phyloP scores from a whole-genome alignment of 1,140 invertebrate genomes.

The Trachymyrmex septentrionalis region DNA sequence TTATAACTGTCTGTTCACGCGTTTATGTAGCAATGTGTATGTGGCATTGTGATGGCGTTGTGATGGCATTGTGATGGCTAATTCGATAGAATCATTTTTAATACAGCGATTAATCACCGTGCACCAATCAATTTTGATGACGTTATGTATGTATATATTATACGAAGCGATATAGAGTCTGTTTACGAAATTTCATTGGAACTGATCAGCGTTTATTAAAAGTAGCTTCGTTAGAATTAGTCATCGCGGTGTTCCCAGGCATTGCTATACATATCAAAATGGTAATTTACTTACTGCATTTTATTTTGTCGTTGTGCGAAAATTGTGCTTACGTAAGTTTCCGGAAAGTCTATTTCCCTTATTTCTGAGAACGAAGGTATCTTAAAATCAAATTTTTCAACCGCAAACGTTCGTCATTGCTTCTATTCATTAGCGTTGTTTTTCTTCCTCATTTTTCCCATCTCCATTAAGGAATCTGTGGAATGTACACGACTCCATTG shows the following conservation, averaged over 20 bases:
- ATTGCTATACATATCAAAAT: not conserved
- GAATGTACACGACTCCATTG: conserved; percentile 8
- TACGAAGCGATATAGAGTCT: not conserved
- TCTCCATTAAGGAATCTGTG: conserved; percentile 37
- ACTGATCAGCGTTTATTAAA: not conserved
- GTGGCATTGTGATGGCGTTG: no score
- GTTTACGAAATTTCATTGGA: conserved; percentile 34
- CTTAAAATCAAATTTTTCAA: conserved; percentile 6
- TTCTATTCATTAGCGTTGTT: not conserved
- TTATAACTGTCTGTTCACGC: not conserved
- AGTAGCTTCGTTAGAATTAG: not conserved
- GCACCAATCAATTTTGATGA: conserved; percentile 25
- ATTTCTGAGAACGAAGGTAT: not conserved
- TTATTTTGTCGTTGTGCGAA: not conserved
- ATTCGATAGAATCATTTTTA: conserved; percentile 9
- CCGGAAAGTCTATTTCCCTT: not conserved
- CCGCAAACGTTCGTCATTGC: conserved; percentile 1
- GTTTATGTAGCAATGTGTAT: not conserved
- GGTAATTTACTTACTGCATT: not conserved
- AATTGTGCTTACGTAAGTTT: not conserved
- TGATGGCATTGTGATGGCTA: conserved; percentile 10
- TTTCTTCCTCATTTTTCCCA: conserved; percentile 6
- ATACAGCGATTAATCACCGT: not conserved
- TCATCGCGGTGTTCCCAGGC: not conserved
- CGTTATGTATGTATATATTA: not conserved